Evolutionary conservation across 1,140 invertebrate genomes (phyloP), one percentile per base, ranked within the genome.

Genomic region (Yoshiicerus persimilis): DNA sequence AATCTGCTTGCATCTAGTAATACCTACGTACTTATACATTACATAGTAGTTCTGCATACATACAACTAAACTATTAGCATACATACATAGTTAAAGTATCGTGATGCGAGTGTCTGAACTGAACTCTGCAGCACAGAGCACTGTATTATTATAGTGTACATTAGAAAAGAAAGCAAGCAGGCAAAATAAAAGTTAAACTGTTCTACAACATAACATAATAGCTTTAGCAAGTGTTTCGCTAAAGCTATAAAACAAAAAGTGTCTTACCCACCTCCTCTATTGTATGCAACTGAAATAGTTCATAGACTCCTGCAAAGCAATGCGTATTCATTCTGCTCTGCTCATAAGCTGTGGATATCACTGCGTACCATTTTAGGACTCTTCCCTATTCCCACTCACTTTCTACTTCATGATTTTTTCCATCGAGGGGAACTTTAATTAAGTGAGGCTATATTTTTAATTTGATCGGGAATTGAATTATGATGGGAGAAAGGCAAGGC

Each of bases 391-490:
- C 20, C 75, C 20, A 32, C 16, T 80, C 16, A 32, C 16, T 80
- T 4, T 38, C 2, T 5, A 80, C 75, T 80, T 80, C 34, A 80
- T 80, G 75, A 80, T 87, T 87, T 83, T 87, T 87, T 87, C 56
- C 80, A 84, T 38, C 16, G 80, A 80, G 87, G 80, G 87, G 56
- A 87, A 87, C 41, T 87, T 88, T 88, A 88, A 88, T 88, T 88
- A 88, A 88, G 83, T 75, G 84, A 85, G 39, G 38, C 62, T 88
- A 88, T 88, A 88, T 88, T 88, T 88, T 88, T 88, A 88, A 88
- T 88, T 88, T 88, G 88, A 88, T 86, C 70, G 66, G 9, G 75
- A 80, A 88, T 88, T 88, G 88, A 88, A 86, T 88, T 88, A 88
- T 88, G 88, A 84, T 70, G 47, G 36, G 83, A 84, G 83, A 84